Evolutionary conservation across 1,140 invertebrate genomes (phyloP), one percentile per base, ranked within the genome.

Genomic region (Homalodisca vitripennis): DNA sequence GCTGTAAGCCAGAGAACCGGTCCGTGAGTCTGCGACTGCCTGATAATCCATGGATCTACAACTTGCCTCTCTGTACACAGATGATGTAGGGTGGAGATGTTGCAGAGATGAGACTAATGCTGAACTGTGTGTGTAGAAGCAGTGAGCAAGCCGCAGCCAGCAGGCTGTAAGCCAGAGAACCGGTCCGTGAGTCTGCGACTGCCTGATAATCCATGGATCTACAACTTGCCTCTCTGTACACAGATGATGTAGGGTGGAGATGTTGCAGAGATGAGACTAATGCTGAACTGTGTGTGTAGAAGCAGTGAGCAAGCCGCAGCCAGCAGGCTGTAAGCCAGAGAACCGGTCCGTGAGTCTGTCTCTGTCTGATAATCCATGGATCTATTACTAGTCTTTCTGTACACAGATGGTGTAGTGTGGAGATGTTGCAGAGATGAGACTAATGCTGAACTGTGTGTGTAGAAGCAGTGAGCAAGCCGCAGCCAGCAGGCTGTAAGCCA

Each of bases 31-130:
- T 85, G 20, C 76, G 77, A 48, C 75, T 80, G n/a, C 75, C 76
- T 0, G 72, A 81, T 26, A 84, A 89, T 72, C 79, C 83, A 1
- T 82, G 82, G 48, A 75, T 83, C 2, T 76, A 86, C 29, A 87
- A 87, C 69, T 84, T 81, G 70, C 90, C 90, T 0, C 75, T 79
- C 27, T 92, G 90, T 73, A 88, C 87, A 1, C 75, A 87, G 48
- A 78, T 92, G 1, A 85, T 87, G 69, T 81, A 86, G 70, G 92
- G 90, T 75, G 85, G 86, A 13, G 90, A 41, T 41, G 17, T 6
- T 10, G 34, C 34, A 41, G 34, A 10, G 34, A 17, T 17, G 34
- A 41, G 34, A 17, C 17, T n/a, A n/a, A n/a, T n/a, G n/a, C n/a
- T n/a, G n/a, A n/a, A n/a, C n/a, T n/a, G n/a, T n/a, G n/a, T n/a